Evolutionary conservation across 2,113 vertebrate genomes (phyloP).

Genomic region (Circaetus cinerascens): DNA sequence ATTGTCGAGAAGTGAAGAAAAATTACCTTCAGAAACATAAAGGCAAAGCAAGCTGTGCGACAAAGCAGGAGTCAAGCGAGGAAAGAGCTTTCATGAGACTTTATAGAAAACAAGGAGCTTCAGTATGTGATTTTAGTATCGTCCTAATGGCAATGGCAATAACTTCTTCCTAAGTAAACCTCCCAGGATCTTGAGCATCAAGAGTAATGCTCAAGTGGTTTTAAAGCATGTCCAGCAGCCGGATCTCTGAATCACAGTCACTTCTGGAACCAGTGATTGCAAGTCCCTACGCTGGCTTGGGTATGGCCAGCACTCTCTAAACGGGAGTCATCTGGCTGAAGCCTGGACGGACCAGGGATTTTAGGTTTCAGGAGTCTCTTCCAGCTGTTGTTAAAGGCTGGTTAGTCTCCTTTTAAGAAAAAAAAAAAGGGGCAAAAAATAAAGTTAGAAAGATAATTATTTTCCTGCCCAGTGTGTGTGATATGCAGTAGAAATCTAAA

Average conservation of each 20-base stretch:
- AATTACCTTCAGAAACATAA: not conserved
- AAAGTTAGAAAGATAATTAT: not conserved
- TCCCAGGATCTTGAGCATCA: not conserved
- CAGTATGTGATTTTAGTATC: not conserved
- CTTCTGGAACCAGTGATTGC: not conserved
- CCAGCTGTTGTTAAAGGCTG: not conserved
- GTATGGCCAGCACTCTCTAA: not conserved
- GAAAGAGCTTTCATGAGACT: not conserved
- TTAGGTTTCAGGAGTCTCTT: not conserved
- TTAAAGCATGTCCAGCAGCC: not conserved
- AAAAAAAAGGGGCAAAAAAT: not conserved
- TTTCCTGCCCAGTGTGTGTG: not conserved
- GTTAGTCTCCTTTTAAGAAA: not conserved
- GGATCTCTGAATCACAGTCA: not conserved
- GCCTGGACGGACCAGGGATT: not conserved
- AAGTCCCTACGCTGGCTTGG: not conserved
- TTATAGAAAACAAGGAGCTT: not conserved
- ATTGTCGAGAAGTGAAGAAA: not conserved
- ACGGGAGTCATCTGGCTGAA: not conserved
- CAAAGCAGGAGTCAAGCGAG: not conserved
- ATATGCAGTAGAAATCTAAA: not conserved
- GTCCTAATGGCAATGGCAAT: not conserved
- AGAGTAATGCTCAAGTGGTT: not conserved
- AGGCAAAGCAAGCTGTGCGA: not conserved
- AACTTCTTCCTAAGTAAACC: not conserved